Base-by-base conservation (phyloP, 2,888 invertebrate species). In the Bibio marci region DNA sequence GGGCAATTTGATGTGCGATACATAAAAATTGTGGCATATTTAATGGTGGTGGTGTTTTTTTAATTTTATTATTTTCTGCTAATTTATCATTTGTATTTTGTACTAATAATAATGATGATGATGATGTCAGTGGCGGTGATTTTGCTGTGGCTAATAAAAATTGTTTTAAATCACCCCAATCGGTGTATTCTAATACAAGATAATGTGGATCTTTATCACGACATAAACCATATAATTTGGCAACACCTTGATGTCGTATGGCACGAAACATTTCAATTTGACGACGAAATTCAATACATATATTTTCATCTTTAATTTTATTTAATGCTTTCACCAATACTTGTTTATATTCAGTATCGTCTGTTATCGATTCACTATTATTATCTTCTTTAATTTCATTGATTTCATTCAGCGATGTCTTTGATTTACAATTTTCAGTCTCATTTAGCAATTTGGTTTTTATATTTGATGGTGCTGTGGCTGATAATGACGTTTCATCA, bases 111-210 rank as follows among this genome's bases (percentile, higher is more conserved):
- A 4, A 3, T 12, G 28, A 4, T 12, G 11, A 10, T 10, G 4
- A 31, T 8, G 33, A 19, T 6, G 22, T 39, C 3, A 36, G 3
- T 10, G 14, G 30, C 3, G 15, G 2, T 13, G 30, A 11, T 22
- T 58, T 57, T 4, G 58, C 58, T 5, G 60, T 60, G 11, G 85
- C 81, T 38, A 79, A 61, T 17, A 87, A 67, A 66, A 81, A 91
- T 64, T 85, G 88, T 51, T 92, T 92, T 38, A 94, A 66, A 58
- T 92, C 92, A 6, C 92, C 92, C 92, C 91, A 92, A 56, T 94
- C 92, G 3, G 88, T 88, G 54, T 88, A 83, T 53, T 94, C 90
- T 12, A 88, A 61, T 17, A 94, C 72, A 73, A 92, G 75, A 52
- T 79, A 86, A 54, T 88, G 85, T 0, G 91, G 92, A 48, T 90